Base-by-base conservation (phyloP, 2,113 vertebrate genomes). In the Varanus komodoensis region DNA sequence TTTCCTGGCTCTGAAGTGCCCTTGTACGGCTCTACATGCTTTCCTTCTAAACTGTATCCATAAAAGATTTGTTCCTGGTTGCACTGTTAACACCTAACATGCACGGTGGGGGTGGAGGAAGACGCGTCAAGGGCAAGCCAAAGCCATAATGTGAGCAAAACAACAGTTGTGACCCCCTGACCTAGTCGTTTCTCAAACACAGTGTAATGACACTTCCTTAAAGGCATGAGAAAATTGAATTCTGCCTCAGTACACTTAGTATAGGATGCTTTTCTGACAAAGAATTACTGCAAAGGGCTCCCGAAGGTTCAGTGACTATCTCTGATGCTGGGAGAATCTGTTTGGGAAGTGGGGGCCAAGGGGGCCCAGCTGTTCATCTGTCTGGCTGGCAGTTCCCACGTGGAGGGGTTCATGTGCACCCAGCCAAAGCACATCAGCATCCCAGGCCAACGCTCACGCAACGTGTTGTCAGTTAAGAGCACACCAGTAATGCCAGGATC, bases 341-440 rank as follows among this genome's bases (percentile, higher is more conserved):
- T 73, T 15, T 74, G 71, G 48, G 77, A 52, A 50, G 44, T 48
- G 44, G 25, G 14, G 23, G 73, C 27, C 19, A 23, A 7, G 84
- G 19, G 68, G 88, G 89, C 87, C 29, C 44, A 21, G 73, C 78
- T 88, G 89, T 93, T 94, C 92, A 87, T 92, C 67, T 91, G 84
- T 48, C 32, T 71, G 87, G 84, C 75, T 75, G 89, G 29, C 89
- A 92, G 75, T 87, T 95, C 71, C 74, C 71, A 61, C 84, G 23
- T 87, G 77, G 89, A 91, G 84, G 93, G 61, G 44, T 84, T 67
- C 15, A 23, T 78, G 79, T 57, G 91, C 84, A 88, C 34, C 38
- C 3, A 88, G 61, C 11, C 92, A 93, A 95, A 89, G 6, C 81
- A 91, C 89, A 94, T 92, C 23, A 92, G 80, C 78, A 89, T 79